Conservation (phyloP, 2,113 vertebrate species). For the Colaptes auratus region DNA sequence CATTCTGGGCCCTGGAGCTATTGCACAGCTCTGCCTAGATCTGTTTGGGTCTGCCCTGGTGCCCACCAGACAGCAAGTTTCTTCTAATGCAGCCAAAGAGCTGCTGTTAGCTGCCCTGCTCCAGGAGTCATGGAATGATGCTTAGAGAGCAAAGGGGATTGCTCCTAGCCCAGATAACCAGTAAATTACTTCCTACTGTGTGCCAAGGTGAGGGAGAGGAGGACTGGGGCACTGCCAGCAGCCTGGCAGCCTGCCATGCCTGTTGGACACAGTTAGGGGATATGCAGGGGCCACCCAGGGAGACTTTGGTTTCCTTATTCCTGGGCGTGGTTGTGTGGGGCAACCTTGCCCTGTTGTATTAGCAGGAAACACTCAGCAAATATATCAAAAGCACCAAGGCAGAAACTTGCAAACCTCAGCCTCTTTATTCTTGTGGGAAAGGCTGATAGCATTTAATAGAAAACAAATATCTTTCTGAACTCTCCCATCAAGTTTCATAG, state of each 20-base stretch:
- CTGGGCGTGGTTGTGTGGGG: not conserved
- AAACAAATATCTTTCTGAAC: slow-evolving; percentile 6
- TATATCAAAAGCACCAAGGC: slow-evolving; percentile 16
- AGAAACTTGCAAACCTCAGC: not conserved
- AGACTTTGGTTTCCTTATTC: slow-evolving; percentile 23
- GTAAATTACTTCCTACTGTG: not conserved
- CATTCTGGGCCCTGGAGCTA: not conserved
- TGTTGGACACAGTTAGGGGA: not conserved
- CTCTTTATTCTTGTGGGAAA: slow-evolving; percentile 3
- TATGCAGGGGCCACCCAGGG: slow-evolving; percentile 20
- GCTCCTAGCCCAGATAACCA: not conserved
- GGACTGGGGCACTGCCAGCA: not conserved
- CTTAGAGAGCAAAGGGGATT: not conserved
- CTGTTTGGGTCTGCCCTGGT: not conserved
- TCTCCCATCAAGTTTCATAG: not conserved
- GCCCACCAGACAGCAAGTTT: accelerated
- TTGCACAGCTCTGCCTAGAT: not conserved
- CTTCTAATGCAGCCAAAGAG: accelerated
- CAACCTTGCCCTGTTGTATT: not conserved
- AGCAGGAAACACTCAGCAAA: not conserved
- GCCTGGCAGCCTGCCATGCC: slow-evolving; percentile 37
- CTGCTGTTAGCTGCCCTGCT: not conserved
- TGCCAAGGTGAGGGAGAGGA: not conserved
- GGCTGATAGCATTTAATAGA: not conserved
- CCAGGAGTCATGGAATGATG: accelerated